phyloP scores from a whole-genome alignment of 92 coral and sea anemone genomes.

The Porites divaricata region DNA sequence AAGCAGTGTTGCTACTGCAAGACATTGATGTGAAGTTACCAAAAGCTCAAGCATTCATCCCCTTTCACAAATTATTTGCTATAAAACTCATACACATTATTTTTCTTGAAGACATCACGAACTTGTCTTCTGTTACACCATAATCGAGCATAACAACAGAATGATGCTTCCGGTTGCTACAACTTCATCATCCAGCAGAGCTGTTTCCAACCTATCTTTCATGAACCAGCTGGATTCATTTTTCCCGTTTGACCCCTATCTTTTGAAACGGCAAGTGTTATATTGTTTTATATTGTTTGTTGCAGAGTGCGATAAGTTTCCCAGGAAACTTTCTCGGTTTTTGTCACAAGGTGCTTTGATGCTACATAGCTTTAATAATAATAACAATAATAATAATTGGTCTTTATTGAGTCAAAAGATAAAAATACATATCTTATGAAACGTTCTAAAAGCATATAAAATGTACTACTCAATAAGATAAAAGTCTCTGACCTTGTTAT shows the following conservation, averaged over 20 bases:
- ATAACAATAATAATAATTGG: too few relatives aligned
- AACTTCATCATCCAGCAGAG: conserved; percentile 64
- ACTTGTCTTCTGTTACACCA: conserved; percentile 94
- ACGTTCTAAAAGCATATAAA: too few relatives aligned
- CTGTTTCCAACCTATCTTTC: conserved; percentile 74
- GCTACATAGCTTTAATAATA: too few relatives aligned
- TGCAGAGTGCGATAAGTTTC: neutral
- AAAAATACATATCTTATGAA: too few relatives aligned
- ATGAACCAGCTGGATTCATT: conserved; percentile 93
- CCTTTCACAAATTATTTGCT: too few relatives aligned
- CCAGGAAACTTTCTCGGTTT: neutral
- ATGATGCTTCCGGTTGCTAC: conserved; percentile 85
- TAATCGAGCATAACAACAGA: conserved; percentile 95
- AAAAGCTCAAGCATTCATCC: too few relatives aligned
- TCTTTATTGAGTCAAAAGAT: too few relatives aligned
- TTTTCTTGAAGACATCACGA: conserved; percentile 68
- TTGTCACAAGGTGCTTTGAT: neutral
- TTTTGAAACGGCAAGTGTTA: conserved; percentile 71
- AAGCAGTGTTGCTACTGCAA: too few relatives aligned
- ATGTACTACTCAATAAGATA: too few relatives aligned
- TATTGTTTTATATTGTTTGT: neutral
- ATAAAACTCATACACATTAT: neutral
- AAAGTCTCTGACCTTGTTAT: too few relatives aligned
- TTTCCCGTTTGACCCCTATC: conserved; percentile 97
- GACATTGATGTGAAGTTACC: too few relatives aligned